These are phyloP conservation scores for Drosophila pullipes DNA, from an alignment of 2,888 invertebrate species.

Conservation along the genomic window DNA sequence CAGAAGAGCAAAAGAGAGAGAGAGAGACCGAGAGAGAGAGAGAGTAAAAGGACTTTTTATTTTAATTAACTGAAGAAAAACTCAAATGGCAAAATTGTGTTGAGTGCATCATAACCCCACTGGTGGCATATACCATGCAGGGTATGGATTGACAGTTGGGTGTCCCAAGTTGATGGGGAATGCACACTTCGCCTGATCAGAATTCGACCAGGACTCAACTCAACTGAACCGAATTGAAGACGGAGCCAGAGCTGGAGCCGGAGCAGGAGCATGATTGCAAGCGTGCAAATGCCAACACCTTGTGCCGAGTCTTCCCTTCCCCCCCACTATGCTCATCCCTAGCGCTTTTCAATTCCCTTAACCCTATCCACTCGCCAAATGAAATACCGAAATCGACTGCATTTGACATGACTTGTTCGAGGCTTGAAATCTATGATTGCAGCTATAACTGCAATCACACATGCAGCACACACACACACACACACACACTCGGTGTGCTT, in stretches of 20 bases:
- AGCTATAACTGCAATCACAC: constrained; percentile 55
- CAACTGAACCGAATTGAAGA: constrained; percentile 7
- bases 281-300: constrained; percentile 77
- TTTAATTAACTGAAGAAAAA: not conserved
- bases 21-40: no score
- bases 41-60: not conserved
- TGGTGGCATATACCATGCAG: not conserved
- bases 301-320: constrained; percentile 17
- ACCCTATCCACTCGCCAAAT: constrained; percentile 59
- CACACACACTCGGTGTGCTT: not conserved
- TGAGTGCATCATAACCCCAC: not conserved
- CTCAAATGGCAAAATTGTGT: not conserved
- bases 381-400: constrained; percentile 69
- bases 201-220: not conserved
- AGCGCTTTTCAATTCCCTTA: constrained; percentile 21
- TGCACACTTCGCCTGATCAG: constrained; percentile 4
- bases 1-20: not conserved
- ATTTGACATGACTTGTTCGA: constrained; percentile 78
- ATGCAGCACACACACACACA: constrained; percentile 14
- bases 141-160: constrained; percentile 2
- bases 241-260: constrained; percentile 16
- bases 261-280: constrained; percentile 47
- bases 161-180: not conserved
- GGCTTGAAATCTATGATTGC: constrained; percentile 77
- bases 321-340: not conserved